Percentiles rank a stretch among this genome's conserved stretches.
phyloP scores from a whole-genome alignment of 2,113 vertebrate species.

The Cyanistes caeruleus region DNA sequence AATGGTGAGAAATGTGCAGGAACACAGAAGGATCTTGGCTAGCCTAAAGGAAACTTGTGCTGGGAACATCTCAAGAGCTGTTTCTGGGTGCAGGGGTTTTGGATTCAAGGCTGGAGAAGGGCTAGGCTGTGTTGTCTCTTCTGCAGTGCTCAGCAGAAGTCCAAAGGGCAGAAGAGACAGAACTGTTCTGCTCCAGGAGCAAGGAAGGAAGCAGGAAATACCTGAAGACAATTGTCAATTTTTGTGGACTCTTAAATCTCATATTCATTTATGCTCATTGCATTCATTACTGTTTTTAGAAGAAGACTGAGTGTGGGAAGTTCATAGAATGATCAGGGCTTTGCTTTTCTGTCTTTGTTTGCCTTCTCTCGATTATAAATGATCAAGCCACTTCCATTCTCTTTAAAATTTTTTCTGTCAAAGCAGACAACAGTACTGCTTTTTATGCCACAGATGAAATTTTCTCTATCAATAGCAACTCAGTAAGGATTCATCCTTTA shows the following conservation, averaged over 20 bases:
- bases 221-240: neutral
- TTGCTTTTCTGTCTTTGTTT: neutral
- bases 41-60: neutral
- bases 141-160: neutral
- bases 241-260: neutral
- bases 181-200: neutral
- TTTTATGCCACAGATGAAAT: slow-evolving; percentile 38
- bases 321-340: neutral
- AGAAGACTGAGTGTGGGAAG: neutral
- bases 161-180: neutral
- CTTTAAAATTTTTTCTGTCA: slow-evolving; percentile 57
- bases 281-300: neutral
- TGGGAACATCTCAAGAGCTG: neutral
- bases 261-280: neutral
- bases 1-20: neutral
- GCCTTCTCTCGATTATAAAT: neutral
- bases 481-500: neutral
- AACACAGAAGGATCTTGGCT: neutral
- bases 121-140: neutral
- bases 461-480: neutral
- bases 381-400: slow-evolving; percentile 14
- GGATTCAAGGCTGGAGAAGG: neutral
- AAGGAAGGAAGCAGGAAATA: neutral
- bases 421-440: slow-evolving; percentile 48
- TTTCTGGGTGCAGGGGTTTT: neutral